Evolutionary conservation across 2,113 vertebrate genomes (phyloP), one percentile per base, ranked within the genome.

Genomic region (Caretta caretta): DNA sequence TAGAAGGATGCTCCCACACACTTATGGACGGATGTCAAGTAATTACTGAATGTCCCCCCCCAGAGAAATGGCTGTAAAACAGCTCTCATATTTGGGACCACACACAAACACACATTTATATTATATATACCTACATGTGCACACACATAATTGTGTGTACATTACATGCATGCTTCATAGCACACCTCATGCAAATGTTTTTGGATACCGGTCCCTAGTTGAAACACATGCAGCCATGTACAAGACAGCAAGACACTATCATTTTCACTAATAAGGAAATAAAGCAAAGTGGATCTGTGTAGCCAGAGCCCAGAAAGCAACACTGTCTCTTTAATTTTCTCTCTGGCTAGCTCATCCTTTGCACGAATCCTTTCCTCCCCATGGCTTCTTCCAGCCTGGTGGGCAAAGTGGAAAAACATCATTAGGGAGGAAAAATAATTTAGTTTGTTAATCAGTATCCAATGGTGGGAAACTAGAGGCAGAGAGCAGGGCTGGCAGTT

Each of bases 401-500:
- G 97, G 96, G 96, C 95, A 97, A 97, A 97, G 96, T 96, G 95
- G 97, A 94, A 96, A 97, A 97, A 97, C 96, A 97, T 97, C 97
- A 97, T 97, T 97, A 97, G 95, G 97, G 95, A 97, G 96, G 91
- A 96, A 97, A 98, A 97, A 97, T 97, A 97, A 97, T 97, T 97
- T 97, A 95, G 96, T 96, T 97, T 97, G 97, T 97, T 98, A 97
- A 97, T 97, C 96, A 96, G 96, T 93, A 97, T 97, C 97, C 95
- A 96, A 94, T 97, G 97, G 96, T 98, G 97, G 96, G 97, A 98
- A 98, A 97, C 95, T 95, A 97, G 96, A 95, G 96, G 97, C 96
- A 97, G 97, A 96, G 96, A 96, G 94, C 95, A 93, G 92, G 95
- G 83, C 96, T 96, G 93, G 96, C 97, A 51, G 95, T 97, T 97